A percentile compares a stretch with the other conserved stretches of the same genome.
phyloP scores from a whole-genome alignment of 2,797 vertebrate species.

The Sphenodon punctatus region DNA sequence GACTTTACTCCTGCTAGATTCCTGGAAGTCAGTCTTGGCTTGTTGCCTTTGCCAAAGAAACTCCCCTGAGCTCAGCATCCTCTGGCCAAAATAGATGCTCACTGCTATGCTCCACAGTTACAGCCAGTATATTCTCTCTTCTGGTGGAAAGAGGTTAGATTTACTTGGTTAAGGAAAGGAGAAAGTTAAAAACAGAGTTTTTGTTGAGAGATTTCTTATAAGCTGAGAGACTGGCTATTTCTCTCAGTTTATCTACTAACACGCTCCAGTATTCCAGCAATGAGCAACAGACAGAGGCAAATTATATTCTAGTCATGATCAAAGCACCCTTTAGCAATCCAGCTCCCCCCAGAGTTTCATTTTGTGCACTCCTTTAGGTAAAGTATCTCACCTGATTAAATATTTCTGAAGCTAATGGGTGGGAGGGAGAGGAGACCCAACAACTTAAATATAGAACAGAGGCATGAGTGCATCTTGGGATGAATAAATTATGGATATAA shows the following conservation, averaged over 20 bases:
- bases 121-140: neutral
- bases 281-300: neutral
- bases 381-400: slow-evolving; percentile 27
- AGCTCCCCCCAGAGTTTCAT: neutral
- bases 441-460: neutral
- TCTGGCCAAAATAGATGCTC: neutral
- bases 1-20: neutral
- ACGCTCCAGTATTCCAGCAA: neutral
- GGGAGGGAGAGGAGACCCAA: neutral
- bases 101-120: neutral
- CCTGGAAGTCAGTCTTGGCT: neutral
- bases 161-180: neutral
- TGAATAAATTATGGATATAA: neutral
- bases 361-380: neutral
- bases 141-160: neutral
- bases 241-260: neutral
- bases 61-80: neutral
- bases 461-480: neutral
- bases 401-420: slow-evolving; percentile 19
- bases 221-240: neutral
- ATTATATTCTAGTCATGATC: no score
- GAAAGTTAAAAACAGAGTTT: neutral
- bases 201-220: neutral
- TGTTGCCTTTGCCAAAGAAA: neutral
- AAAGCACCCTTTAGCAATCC: neutral